Evolutionary conservation across 2,888 invertebrate genomes (phyloP).

Genomic region (Lasius platythorax): DNA sequence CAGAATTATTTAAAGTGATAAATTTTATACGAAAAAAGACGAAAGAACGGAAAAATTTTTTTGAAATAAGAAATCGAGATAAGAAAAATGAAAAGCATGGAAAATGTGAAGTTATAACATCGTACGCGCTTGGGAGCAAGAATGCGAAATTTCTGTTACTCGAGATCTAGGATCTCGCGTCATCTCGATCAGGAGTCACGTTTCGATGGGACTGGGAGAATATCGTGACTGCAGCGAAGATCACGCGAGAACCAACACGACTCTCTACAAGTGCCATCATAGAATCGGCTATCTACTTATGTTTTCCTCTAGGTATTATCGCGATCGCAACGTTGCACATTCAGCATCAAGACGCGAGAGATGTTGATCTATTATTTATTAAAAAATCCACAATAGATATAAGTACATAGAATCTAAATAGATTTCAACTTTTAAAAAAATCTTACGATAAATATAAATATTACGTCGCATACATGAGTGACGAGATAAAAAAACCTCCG

Average conservation of each 20-base stretch:
- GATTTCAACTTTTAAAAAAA: not conserved
- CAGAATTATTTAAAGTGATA: not conserved
- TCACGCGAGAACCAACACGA: constrained; percentile 74
- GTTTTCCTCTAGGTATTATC: constrained; percentile 64
- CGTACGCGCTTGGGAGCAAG: not conserved
- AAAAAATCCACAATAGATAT: not conserved
- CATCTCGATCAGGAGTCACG: constrained; percentile 75
- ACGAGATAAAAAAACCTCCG: not conserved
- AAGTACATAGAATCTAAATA: not conserved
- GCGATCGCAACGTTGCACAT: constrained; percentile 55
- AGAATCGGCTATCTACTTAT: constrained; percentile 54
- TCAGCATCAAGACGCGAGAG: constrained; percentile 4
- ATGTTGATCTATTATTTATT: not conserved
- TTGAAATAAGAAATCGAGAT: not conserved
- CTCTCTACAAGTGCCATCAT: constrained; percentile 68
- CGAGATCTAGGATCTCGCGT: constrained; percentile 59
- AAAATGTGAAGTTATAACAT: not conserved
- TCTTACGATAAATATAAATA: not conserved
- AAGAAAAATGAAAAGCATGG: not conserved
- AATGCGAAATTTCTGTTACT: constrained; percentile 49
- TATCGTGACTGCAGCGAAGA: constrained; percentile 74
- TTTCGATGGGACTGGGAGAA: constrained; percentile 67
- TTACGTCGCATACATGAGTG: not conserved
- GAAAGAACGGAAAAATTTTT: not conserved
- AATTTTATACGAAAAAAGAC: not conserved